Percentiles rank a stretch among this genome's conserved stretches.
Evolutionary conservation across 2,797 vertebrate genomes (phyloP).

Genomic region (Sebastes melanostomus): DNA sequence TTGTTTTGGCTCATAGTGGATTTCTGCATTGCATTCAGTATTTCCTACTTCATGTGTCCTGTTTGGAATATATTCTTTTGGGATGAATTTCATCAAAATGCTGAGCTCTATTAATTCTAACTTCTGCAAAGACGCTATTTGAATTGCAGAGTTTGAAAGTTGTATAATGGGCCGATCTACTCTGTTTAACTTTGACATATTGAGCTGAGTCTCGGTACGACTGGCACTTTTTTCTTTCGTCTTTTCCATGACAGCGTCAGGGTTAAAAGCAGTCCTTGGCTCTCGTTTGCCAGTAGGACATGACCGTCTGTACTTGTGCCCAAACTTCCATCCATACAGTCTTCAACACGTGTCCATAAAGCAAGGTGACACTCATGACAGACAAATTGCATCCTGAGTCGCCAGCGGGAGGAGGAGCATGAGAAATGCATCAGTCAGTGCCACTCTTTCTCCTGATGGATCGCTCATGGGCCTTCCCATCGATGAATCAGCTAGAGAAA

Average conservation of each 20-base stretch:
- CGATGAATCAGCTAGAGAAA: constrained; percentile 57
- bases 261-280: constrained; percentile 57
- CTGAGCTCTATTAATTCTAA: constrained; percentile 17
- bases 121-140: constrained; percentile 3
- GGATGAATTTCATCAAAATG: constrained; percentile 30
- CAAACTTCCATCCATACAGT: constrained; percentile 51
- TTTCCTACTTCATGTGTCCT: not conserved
- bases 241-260: constrained; percentile 32
- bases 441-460: constrained; percentile 56
- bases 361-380: constrained; percentile 58
- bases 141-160: constrained; percentile 32
- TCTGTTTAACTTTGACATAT: constrained; percentile 36
- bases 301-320: constrained; percentile 40
- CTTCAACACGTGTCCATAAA: constrained; percentile 64
- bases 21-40: constrained; percentile 29
- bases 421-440: constrained; percentile 68
- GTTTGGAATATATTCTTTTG: constrained; percentile 17
- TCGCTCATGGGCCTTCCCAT: constrained; percentile 54
- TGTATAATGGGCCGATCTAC: constrained; percentile 22
- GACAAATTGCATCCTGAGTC: constrained; percentile 70
- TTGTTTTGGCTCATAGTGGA: constrained; percentile 13
- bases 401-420: constrained; percentile 47
- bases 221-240: constrained; percentile 26
- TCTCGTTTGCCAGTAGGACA: constrained; percentile 42
- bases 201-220: constrained; percentile 18